Percentiles rank a stretch among this genome's conserved stretches.
These are phyloP conservation scores for Mayetiola destructor DNA, from an alignment of 2,888 invertebrate genomes.

Conservation along the genomic window DNA sequence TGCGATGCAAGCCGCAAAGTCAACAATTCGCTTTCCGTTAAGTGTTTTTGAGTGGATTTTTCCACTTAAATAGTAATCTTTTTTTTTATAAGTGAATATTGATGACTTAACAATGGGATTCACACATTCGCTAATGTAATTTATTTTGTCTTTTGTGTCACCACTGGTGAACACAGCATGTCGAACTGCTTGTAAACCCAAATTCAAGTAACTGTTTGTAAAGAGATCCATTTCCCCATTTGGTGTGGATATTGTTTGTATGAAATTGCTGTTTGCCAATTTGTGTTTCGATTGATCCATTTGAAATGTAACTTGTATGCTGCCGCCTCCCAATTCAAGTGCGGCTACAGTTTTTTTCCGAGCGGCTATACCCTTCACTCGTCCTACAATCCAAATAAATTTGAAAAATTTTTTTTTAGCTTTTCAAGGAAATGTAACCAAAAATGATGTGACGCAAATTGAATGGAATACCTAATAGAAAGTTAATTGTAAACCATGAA, in stretches of 20 bases:
- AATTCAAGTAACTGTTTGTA: constrained; percentile 66
- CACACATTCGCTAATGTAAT: constrained; percentile 56
- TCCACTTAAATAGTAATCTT: constrained; percentile 44
- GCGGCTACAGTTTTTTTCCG: constrained; percentile 62
- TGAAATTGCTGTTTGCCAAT: constrained; percentile 31
- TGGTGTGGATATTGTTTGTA: constrained; percentile 31
- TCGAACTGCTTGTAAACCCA: constrained; percentile 85
- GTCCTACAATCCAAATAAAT: background rate
- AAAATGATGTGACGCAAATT: background rate
- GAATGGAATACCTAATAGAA: background rate
- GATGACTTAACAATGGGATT: constrained; percentile 57
- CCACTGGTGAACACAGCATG: constrained; percentile 53
- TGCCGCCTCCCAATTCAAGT: constrained; percentile 83
- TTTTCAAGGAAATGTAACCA: constrained; percentile 22
- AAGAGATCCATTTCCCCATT: constrained; percentile 29
- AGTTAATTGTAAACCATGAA: constrained; percentile 52
- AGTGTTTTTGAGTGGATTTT: constrained; percentile 39
- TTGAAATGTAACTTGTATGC: constrained; percentile 50
- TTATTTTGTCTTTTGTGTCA: constrained; percentile 36
- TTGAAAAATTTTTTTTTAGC: constrained; percentile 24
- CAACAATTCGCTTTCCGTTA: constrained; percentile 47
- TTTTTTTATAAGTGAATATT: constrained; percentile 62
- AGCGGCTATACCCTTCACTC: constrained; percentile 31
- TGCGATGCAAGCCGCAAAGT: constrained; percentile 44
- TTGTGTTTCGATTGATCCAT: constrained; percentile 32